Evolutionary conservation across 2,888 invertebrate species (phyloP).

Genomic region (Polylopha cassiicola): DNA sequence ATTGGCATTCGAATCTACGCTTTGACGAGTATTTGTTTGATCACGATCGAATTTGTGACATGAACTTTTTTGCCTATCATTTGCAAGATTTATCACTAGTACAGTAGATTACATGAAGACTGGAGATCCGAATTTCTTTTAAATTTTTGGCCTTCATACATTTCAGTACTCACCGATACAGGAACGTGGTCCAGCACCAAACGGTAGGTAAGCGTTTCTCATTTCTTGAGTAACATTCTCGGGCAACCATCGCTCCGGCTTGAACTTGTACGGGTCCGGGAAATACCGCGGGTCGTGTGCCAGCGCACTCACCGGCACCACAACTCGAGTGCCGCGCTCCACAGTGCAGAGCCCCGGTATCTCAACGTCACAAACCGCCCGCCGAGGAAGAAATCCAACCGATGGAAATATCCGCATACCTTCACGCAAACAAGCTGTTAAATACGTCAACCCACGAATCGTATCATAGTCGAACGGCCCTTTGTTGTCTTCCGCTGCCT

Average conservation of each 20-base stretch:
- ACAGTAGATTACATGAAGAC: too few species aligned
- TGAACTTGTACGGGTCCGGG: slow-evolving; percentile 40
- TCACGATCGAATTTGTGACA: too few species aligned
- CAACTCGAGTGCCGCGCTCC: slow-evolving; percentile 40
- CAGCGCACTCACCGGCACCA: slow-evolving; percentile 37
- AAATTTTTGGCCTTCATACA: too few species aligned
- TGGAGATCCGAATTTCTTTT: too few species aligned
- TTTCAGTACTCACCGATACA: slow-evolving; percentile 15
- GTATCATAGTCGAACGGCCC: slow-evolving; percentile 45
- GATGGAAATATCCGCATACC: slow-evolving; percentile 53
- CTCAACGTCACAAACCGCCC: slow-evolving; percentile 38
- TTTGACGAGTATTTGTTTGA: too few species aligned
- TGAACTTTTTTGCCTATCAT: too few species aligned
- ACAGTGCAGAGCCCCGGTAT: slow-evolving; percentile 40
- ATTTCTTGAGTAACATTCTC: slow-evolving; percentile 31
- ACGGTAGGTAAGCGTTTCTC: slow-evolving; percentile 50
- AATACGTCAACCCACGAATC: slow-evolving; percentile 44
- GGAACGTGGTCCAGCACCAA: slow-evolving; percentile 25
- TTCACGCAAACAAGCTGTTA: slow-evolving; percentile 47
- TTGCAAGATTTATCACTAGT: too few species aligned
- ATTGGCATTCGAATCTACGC: too few species aligned
- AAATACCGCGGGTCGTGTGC: slow-evolving; percentile 52
- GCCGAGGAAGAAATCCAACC: slow-evolving; percentile 43
- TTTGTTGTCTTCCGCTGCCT: slow-evolving; percentile 35
- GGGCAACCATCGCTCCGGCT: slow-evolving; percentile 45